These are phyloP conservation scores for Cassiopea xamachana DNA, from an alignment of 30 jellyfish, hydroid and myxozoan species.

Conservation along the genomic window DNA sequence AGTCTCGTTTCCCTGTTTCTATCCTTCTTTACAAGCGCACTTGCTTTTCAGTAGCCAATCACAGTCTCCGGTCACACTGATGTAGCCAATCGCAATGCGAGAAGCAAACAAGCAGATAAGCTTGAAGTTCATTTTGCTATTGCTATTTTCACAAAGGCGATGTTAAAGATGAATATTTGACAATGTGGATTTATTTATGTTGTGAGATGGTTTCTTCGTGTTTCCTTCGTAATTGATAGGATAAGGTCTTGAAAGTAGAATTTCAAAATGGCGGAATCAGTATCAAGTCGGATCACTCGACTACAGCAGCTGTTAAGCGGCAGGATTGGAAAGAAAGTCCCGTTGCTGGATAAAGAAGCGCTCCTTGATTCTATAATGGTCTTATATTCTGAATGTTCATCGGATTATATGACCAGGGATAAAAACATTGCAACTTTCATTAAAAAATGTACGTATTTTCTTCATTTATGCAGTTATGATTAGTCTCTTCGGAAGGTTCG, in stretches of 20 bases:
- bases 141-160: conserved; percentile 1
- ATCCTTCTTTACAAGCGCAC: conserved; percentile 70
- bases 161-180: neutral
- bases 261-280: conserved; percentile 79
- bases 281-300: conserved; percentile 94
- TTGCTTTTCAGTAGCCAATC: conserved; percentile 38
- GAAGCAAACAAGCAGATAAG: conserved; percentile 41
- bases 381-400: conserved; percentile 84
- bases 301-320: conserved; percentile 98
- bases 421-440: conserved; percentile 93
- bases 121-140: conserved; percentile 18
- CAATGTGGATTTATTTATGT: neutral
- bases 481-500: neutral
- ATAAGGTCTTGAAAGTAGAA: neutral
- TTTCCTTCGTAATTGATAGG: neutral
- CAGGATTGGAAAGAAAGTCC: conserved; percentile 92
- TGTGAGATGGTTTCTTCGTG: neutral
- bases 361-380: conserved; percentile 96
- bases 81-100: conserved; percentile 42
- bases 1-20: conserved; percentile 55
- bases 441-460: conserved; percentile 82
- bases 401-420: conserved; percentile 89
- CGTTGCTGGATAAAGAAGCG: conserved; percentile 96
- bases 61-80: neutral
- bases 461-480: neutral